These are phyloP conservation scores for Rallus crepitans DNA, from an alignment of 2,797 vertebrate species.

Conservation along the genomic window DNA sequence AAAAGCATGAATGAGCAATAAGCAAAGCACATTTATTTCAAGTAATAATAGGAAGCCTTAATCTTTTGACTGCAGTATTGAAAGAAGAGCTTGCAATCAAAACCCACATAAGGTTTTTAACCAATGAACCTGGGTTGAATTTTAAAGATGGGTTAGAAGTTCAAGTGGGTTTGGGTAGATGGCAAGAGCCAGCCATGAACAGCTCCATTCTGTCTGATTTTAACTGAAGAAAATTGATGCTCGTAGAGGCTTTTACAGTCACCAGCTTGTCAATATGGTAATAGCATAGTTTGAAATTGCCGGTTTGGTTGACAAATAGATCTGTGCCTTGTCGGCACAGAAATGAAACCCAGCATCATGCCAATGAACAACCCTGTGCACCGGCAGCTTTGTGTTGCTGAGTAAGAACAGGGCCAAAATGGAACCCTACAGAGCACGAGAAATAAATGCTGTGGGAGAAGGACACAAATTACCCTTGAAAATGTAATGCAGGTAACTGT, in stretches of 20 bases:
- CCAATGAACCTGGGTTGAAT: constrained; percentile 3
- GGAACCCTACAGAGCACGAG: constrained; percentile 60
- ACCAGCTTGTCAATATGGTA: constrained; percentile 43
- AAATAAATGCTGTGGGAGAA: constrained; percentile 70
- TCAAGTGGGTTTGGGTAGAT: constrained; percentile 40
- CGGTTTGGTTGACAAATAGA: constrained; percentile 53
- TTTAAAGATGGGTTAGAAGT: constrained; percentile 56
- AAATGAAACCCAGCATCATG: constrained; percentile 56
- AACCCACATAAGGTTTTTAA: constrained; percentile 13
- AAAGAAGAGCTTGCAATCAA: constrained; percentile 37
- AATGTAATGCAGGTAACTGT: constrained; percentile 76
- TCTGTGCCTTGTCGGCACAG: constrained; percentile 6
- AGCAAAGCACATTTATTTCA: constrained; percentile 46
- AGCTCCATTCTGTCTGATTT: constrained; percentile 49
- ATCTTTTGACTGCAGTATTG: constrained; percentile 41
- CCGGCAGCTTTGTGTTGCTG: constrained; percentile 56
- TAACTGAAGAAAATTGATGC: constrained; percentile 29
- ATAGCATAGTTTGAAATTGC: constrained; percentile 41
- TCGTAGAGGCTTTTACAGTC: constrained; percentile 21
- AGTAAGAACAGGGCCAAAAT: constrained; percentile 58
- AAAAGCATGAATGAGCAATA: constrained; percentile 50
- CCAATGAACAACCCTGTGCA: not conserved
- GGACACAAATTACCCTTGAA: constrained; percentile 75
- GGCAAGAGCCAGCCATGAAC: constrained; percentile 14
- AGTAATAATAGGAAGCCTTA: constrained; percentile 35